These are phyloP conservation scores for Bombus picipes DNA, from an alignment of 1,140 invertebrate species.

Conservation along the genomic window DNA sequence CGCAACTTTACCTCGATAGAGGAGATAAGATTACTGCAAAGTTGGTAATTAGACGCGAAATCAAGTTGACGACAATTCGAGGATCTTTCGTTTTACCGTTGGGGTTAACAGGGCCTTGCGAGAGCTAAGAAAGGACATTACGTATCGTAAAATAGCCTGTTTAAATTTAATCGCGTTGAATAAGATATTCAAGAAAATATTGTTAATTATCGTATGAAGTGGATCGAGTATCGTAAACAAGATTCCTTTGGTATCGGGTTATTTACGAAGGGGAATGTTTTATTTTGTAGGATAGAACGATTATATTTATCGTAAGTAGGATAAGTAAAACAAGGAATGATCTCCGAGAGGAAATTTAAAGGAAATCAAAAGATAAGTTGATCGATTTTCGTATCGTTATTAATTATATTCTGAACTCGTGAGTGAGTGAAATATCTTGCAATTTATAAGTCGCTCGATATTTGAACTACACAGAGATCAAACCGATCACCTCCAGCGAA, in stretches of 20 bases:
- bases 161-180: background rate
- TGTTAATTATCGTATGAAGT: background rate
- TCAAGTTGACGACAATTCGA: background rate
- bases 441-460: too few relatives aligned
- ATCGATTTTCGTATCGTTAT: too few relatives aligned
- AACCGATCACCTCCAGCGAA: too few relatives aligned
- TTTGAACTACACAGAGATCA: too few relatives aligned
- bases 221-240: background rate
- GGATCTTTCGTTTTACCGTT: background rate
- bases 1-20: background rate
- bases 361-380: too few relatives aligned
- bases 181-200: background rate
- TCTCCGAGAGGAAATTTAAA: too few relatives aligned
- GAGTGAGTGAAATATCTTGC: too few relatives aligned
- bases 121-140: background rate
- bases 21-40: background rate
- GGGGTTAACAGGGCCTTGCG: background rate
- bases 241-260: background rate
- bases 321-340: too few relatives aligned
- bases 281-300: background rate
- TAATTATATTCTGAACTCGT: too few relatives aligned
- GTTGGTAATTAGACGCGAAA: slow-evolving; percentile 27
- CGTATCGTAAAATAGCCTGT: background rate
- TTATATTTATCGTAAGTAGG: background rate
- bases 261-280: too few relatives aligned